Evolutionary conservation across 2,797 vertebrate genomes (phyloP), one percentile per base, ranked within the genome.

Genomic region (Onychomys arenicola): DNA sequence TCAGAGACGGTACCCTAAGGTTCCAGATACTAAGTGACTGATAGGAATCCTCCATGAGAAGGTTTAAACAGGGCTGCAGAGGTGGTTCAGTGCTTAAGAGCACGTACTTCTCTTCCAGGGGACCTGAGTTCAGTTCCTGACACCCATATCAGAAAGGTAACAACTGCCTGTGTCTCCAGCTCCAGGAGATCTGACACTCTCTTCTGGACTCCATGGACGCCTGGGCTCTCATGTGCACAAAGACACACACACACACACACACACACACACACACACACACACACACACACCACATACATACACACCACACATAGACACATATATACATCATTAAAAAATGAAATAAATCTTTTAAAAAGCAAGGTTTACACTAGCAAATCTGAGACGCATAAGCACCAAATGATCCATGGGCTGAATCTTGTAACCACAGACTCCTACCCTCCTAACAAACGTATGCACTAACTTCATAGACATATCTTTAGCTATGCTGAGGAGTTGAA

Each of bases 351-450:
- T 84, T 52, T 32, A 43, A 65, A 63, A 86, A 34, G 69, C 12
- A 1, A 86, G 32, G 29, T 21, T 57, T 78, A 80, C 40, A 81
- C 6, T 61, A 29, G 37, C 27, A 76, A 59, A 77, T n/a, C 49
- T 23, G 46, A 59, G 84, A 85, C 34, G 6, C 4, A n/a, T 0
- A 63, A 9, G 1, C 16, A 14, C 73, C n/a, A 49, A 57, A 77
- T 61, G 55, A 59, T 19, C 43, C 32, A 0, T 0, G 2, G 32
- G 8, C 52, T 21, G 65, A 25, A 29, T n/a, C 77, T 83, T 14
- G 0, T 2, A 65, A 85, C 32, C 3, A 34, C 19, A 27, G 78
- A 29, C 27, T 40, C 69, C 57, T 75, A 14, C 1, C 2, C 8
- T 71, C 82, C 69, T 57, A 55, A 81, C 52, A 43, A 59, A 80